These are phyloP conservation scores for Bedellia somnulentella DNA, from an alignment of 2,888 invertebrate genomes.

Conservation along the genomic window DNA sequence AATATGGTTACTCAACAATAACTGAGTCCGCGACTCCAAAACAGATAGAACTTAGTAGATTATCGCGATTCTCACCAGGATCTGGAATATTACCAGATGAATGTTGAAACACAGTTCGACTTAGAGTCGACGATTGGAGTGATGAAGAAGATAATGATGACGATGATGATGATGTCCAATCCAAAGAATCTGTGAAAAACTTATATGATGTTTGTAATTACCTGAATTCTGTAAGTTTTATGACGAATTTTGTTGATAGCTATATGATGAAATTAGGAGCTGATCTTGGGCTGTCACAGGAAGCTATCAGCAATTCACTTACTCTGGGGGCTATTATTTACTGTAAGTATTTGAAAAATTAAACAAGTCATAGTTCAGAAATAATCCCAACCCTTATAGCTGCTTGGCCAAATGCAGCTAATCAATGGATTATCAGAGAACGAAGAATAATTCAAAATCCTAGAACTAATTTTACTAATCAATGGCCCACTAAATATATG, in stretches of 20 bases:
- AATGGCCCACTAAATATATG: conserved; percentile 72
- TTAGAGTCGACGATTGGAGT: conserved; percentile 37
- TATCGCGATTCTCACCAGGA: conserved; percentile 29
- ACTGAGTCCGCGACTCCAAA: conserved; percentile 62
- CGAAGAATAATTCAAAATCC: conserved; percentile 60
- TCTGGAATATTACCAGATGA: conserved; percentile 54
- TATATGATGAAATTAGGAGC: conserved; percentile 64
- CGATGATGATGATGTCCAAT: conserved; percentile 18
- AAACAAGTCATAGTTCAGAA: no score
- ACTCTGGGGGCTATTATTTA: conserved; percentile 70
- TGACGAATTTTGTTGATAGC: conserved; percentile 68
- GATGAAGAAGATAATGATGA: conserved; percentile 39
- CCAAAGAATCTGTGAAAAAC: conserved; percentile 23
- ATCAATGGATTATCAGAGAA: conserved; percentile 66
- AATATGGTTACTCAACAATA: conserved; percentile 65
- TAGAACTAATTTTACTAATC: conserved; percentile 58
- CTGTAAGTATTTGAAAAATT: no score
- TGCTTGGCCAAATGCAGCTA: conserved; percentile 73
- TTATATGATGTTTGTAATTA: conserved; percentile 51
- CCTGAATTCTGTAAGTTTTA: conserved; percentile 68
- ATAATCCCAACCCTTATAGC: conserved; percentile 70
- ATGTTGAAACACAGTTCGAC: conserved; percentile 47
- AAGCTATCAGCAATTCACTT: conserved; percentile 54
- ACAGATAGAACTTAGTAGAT: conserved; percentile 43
- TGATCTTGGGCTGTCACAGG: conserved; percentile 58